These are phyloP conservation scores for Nematolebias whitei DNA, from an alignment of 2,113 vertebrate species.

Conservation along the genomic window DNA sequence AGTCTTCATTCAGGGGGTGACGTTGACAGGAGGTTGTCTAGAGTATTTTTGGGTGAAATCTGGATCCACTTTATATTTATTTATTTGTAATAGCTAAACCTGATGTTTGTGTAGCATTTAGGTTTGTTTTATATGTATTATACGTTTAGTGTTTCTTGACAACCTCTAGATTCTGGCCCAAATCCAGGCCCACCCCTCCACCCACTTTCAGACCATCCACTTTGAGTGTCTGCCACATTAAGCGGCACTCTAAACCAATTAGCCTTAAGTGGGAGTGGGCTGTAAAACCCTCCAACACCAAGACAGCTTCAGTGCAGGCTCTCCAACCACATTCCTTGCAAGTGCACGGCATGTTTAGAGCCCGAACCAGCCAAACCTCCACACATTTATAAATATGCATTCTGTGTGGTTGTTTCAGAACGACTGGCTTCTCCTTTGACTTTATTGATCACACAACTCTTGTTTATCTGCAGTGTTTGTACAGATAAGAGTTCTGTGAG, in stretches of 20 bases:
- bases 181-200: background rate
- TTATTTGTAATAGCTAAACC: too few species aligned
- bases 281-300: constrained; percentile 15
- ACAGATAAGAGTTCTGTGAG: background rate
- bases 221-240: constrained; percentile 18
- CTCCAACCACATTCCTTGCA: constrained; percentile 11
- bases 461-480: background rate
- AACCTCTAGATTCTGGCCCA: background rate
- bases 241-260: constrained; percentile 18
- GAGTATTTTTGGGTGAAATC: background rate
- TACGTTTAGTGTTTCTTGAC: background rate
- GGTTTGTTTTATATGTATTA: background rate
- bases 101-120: background rate
- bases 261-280: constrained; percentile 34
- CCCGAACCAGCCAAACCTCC: background rate
- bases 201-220: background rate
- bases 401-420: background rate
- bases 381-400: background rate
- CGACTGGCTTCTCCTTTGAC: background rate
- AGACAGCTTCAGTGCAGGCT: constrained; percentile 11
- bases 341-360: background rate
- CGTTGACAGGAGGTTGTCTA: too few species aligned
- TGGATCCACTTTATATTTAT: too few species aligned
- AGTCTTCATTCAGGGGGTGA: too few species aligned
- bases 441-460: background rate